Conservation (phyloP, 1,140 invertebrate genomes). For the Drosophila chauvacae region DNA sequence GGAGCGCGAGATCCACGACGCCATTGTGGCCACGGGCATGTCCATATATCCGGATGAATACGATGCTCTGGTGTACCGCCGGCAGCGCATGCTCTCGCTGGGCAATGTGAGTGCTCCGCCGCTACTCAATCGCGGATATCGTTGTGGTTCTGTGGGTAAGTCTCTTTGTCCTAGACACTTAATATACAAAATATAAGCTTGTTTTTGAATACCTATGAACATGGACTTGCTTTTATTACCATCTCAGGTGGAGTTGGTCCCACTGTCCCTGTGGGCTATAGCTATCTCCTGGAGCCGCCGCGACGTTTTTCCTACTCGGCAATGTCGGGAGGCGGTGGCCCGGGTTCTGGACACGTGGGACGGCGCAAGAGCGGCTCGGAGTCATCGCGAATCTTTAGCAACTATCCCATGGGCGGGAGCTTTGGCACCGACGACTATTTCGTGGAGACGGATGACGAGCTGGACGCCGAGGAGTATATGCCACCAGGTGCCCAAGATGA, state of each 20-base stretch:
- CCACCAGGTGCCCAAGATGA: conserved; percentile 47
- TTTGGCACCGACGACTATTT: conserved; percentile 85
- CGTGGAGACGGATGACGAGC: conserved; percentile 84
- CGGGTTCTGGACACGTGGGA: conserved; percentile 84
- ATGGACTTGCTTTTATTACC: no score
- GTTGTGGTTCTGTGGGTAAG: conserved; percentile 89
- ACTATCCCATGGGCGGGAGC: conserved; percentile 86
- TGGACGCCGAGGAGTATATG: conserved; percentile 76
- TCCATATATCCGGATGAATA: conserved; percentile 85
- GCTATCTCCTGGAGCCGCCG: conserved; percentile 88
- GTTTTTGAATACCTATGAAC: background rate
- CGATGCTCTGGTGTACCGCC: conserved; percentile 85
- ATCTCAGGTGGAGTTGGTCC: conserved; percentile 60
- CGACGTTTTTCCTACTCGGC: conserved; percentile 85
- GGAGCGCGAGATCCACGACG: conserved; percentile 89
- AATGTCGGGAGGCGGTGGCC: conserved; percentile 63
- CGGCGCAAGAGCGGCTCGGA: conserved; percentile 80
- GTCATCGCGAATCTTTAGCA: conserved; percentile 83
- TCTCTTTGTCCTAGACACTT: background rate
- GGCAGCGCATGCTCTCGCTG: conserved; percentile 85
- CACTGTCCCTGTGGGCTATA: conserved; percentile 87
- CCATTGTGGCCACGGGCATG: conserved; percentile 89
- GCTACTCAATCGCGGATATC: conserved; percentile 85
- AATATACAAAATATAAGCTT: background rate
- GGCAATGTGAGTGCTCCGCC: conserved; percentile 85